Base-by-base conservation (phyloP, 2,888 invertebrate genomes). In the Cataglyphis albicans region DNA sequence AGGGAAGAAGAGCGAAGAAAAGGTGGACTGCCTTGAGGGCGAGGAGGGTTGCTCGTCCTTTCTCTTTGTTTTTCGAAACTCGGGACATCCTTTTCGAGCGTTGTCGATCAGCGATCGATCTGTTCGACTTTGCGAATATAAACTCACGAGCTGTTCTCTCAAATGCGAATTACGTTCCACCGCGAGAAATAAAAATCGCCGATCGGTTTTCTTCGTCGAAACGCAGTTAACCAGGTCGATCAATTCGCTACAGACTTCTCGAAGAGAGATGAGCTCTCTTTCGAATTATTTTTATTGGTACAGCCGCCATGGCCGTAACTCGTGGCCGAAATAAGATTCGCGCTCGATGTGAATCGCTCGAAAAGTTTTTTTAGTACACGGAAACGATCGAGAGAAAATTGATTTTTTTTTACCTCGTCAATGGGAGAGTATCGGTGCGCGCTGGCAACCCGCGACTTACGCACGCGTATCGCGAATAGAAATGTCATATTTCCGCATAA, bases 401-500 rank as follows among this genome's bases (percentile, higher is more conserved):
- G 59, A 72, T 70, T 76, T 21, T 25, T 72, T n/a, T 59, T 10
- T 18, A 3, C 32, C 9, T 35, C 12, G 55, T 67, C 55, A 48
- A 61, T 59, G 78, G 44, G 1, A 35, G 57, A 48, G 61, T 52
- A 38, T 70, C 55, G 18, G 21, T 48, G 63, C 59, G 32, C n/a
- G 21, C 18, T 48, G 64, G 32, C 29, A 29, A 81, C 68, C 57
- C 74, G 75, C 86, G 81, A 84, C 70, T 59, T 44, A n/a, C 35
- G 32, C 29, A 59, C 48, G 29, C 2, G 63, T 81, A 67, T 70
- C 82, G 83, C 87, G 88, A 91, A 93, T 93, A 90, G 92, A 93
- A 92, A 91, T 91, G 90, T 92, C 90, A 90, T 91, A 92, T 92
- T 91, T 89, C 84, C 85, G 86, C 48, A 87, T 91, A 90, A 91